phyloP scores from a whole-genome alignment of 2,888 invertebrate genomes.

The Drosophila mulleri region DNA sequence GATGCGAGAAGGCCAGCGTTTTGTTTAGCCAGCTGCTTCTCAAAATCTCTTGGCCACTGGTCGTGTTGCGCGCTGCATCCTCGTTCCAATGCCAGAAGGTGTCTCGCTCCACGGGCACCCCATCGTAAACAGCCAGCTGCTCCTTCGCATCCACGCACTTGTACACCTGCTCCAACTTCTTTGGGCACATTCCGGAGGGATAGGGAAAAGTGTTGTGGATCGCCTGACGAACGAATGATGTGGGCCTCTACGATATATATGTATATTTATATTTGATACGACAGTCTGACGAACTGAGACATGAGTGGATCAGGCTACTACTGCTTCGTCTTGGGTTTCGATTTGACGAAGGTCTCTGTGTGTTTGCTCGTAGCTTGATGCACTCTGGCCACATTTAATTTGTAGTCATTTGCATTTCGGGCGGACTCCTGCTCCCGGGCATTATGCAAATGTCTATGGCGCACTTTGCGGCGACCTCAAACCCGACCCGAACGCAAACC shows the following conservation, averaged over 20 bases:
- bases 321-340: too few species aligned
- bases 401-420: slow-evolving; percentile 79
- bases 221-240: background rate
- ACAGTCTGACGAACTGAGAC: background rate
- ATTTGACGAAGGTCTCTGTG: background rate
- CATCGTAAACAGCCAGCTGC: slow-evolving; percentile 6
- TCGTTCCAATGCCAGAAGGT: slow-evolving; percentile 36
- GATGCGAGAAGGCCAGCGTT: slow-evolving; percentile 29
- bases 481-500: slow-evolving; percentile 5
- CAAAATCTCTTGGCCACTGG: slow-evolving; percentile 19
- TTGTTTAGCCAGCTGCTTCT: slow-evolving; percentile 22
- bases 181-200: slow-evolving; percentile 11
- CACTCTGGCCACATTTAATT: slow-evolving; percentile 73
- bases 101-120: slow-evolving; percentile 35
- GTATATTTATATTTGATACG: background rate
- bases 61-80: accelerated
- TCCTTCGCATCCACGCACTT: slow-evolving; percentile 31
- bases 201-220: slow-evolving; percentile 1
- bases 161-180: background rate
- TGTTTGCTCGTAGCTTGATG: slow-evolving; percentile 39
- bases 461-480: slow-evolving; percentile 75
- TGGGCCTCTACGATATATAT: background rate
- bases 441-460: slow-evolving; percentile 80
- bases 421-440: slow-evolving; percentile 24
- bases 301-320: background rate